phyloP scores from a whole-genome alignment of 2,113 vertebrate species.

The Scopus umbretta region DNA sequence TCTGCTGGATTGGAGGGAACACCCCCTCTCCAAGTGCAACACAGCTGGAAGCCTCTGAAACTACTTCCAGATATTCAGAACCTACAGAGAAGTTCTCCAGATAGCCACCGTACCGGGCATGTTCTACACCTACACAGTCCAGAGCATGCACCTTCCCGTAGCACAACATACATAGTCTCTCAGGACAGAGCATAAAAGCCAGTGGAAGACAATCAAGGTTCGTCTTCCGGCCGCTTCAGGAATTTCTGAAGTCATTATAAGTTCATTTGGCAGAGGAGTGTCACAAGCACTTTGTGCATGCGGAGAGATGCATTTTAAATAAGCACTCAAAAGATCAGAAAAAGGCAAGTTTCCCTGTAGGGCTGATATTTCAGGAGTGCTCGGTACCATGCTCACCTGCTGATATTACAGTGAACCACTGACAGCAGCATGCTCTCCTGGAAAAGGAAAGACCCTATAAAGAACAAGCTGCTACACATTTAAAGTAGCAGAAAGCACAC shows the following conservation, averaged over 20 bases:
- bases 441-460: not conserved
- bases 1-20: not conserved
- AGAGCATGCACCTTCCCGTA: not conserved
- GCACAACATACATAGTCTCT: not conserved
- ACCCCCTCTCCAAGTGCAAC: not conserved
- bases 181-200: not conserved
- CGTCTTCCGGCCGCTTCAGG: not conserved
- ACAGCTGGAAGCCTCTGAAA: not conserved
- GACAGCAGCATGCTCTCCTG: not conserved
- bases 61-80: not conserved
- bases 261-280: not conserved
- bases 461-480: not conserved
- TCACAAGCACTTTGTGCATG: not conserved
- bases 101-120: not conserved
- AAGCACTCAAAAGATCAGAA: not conserved
- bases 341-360: not conserved
- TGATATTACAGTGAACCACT: not conserved
- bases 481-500: not conserved
- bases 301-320: not conserved
- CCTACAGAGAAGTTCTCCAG: not conserved
- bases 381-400: not conserved
- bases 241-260: not conserved
- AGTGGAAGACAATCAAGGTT: not conserved
- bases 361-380: not conserved
- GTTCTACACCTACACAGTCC: not conserved